Evolutionary conservation across 2,888 invertebrate genomes (phyloP), one percentile per base, ranked within the genome.

Genomic region (Phengaris arion): DNA sequence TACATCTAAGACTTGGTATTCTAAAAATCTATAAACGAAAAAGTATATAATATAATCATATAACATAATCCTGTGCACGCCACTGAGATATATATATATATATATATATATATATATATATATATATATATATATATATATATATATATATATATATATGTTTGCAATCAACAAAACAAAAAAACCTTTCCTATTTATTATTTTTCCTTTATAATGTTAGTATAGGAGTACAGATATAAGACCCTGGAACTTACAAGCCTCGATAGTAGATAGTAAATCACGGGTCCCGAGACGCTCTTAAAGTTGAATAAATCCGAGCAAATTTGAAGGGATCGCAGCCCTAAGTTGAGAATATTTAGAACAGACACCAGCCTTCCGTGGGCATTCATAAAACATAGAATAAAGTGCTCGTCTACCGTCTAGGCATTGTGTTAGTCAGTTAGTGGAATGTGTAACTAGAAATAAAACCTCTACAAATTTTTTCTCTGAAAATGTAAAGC

Each of bases 361-460:
- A 22, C 72, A 72, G 72, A 52, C 72, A 72, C 72, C 72, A 54
- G 72, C 72, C 72, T 52, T 22, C 22, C 54, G 72, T 72, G 45
- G 13, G 54, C 54, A 72, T 72, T 72, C 52, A 72, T 72, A 54
- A 72, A 72, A 54, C 72, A 72, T 72, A 15, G 70, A 15, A 52
- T 46, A 72, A 72, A 72, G 72, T 72, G 72, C 72, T 22, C 22
- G 70, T 51, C 54, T 54, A 72, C 52, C 13, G 72, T 35, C 72
- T 54, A 54, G 72, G 52, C 72, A 72, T 72, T 72, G 54, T 54
- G 52, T 51, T 70, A 48, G 70, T 35, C 52, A 35, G 52, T 51
- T 51, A 48, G 70, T 52, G 52, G 72, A 72, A 52, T 54, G 72
- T 72, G 15, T 72, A 72, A 68, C 68, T 68, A 64, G 64, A 64